Conservation (phyloP, 2,888 invertebrate genomes). For the Eurois occulta region DNA sequence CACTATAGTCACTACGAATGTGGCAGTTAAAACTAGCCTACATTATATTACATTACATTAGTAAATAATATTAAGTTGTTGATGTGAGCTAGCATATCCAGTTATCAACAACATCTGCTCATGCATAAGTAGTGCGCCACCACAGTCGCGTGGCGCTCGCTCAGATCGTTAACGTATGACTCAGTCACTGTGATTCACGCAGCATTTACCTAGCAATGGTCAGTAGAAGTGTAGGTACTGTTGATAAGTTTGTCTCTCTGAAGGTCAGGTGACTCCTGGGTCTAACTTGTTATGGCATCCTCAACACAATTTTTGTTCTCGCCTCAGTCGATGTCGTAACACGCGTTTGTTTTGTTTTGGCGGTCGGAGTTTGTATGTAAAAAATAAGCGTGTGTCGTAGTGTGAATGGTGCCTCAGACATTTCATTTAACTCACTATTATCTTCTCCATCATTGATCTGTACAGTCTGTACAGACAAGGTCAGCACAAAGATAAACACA, state of each 20-base stretch:
- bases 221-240: not conserved
- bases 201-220: not conserved
- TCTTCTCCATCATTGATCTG: not conserved
- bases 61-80: not conserved
- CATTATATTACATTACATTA: not conserved
- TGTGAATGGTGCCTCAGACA: not conserved
- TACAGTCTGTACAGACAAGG: too few species aligned
- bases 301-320: not conserved
- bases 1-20: not conserved
- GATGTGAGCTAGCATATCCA: constrained; percentile 14
- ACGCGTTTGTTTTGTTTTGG: not conserved
- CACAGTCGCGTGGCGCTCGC: constrained; percentile 34
- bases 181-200: constrained; percentile 28
- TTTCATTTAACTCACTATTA: not conserved
- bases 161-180: constrained; percentile 18
- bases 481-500: not conserved
- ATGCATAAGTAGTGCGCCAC: not conserved
- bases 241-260: not conserved
- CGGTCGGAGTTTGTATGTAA: not conserved
- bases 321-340: not conserved
- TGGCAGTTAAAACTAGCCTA: not conserved
- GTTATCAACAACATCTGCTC: not conserved
- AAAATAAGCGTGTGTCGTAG: not conserved
- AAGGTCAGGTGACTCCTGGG: not conserved
- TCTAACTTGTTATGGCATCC: not conserved